These are phyloP conservation scores for Caenorhabditis doughertyi DNA, from an alignment of 2,888 invertebrate species.

Conservation along the genomic window DNA sequence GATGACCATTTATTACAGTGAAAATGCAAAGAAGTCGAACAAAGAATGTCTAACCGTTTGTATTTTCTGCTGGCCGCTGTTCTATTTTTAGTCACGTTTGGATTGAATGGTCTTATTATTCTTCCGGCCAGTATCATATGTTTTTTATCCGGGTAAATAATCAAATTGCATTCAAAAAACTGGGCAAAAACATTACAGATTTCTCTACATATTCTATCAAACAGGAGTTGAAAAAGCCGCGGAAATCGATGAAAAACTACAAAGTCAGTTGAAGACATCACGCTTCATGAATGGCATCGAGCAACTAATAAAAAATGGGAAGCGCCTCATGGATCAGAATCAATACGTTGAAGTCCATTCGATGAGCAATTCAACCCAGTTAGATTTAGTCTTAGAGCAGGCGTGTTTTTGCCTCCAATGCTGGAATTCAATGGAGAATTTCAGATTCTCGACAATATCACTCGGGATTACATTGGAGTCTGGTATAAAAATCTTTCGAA, in stretches of 20 bases:
- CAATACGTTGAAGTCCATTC: slow-evolving; percentile 65
- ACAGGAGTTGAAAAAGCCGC: slow-evolving; percentile 58
- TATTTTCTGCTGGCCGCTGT: slow-evolving; percentile 65
- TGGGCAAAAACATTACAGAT: slow-evolving; percentile 40
- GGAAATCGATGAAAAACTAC: slow-evolving; percentile 58
- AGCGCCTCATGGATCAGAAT: slow-evolving; percentile 61
- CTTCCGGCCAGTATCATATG: slow-evolving; percentile 54
- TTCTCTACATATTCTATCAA: slow-evolving; percentile 66
- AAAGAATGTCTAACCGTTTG: slow-evolving; percentile 43
- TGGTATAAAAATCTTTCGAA: slow-evolving; percentile 80
- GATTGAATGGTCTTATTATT: slow-evolving; percentile 69
- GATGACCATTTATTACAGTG: too few relatives aligned
- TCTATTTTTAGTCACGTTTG: slow-evolving; percentile 72
- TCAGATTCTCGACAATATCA: slow-evolving; percentile 76
- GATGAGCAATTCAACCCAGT: slow-evolving; percentile 70
- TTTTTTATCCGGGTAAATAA: slow-evolving; percentile 68
- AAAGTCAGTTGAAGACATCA: slow-evolving; percentile 31
- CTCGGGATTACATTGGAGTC: slow-evolving; percentile 81
- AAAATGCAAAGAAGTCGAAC: background rate
- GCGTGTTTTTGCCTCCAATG: slow-evolving; percentile 24
- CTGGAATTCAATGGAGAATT: background rate
- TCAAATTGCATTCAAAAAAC: background rate
- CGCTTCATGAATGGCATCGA: slow-evolving; percentile 68
- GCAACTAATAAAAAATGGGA: slow-evolving; percentile 66
- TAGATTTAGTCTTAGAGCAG: slow-evolving; percentile 74